Evolutionary conservation across 2,888 invertebrate genomes (phyloP), one percentile per base, ranked within the genome.

Genomic region (Drosophila testacea): DNA sequence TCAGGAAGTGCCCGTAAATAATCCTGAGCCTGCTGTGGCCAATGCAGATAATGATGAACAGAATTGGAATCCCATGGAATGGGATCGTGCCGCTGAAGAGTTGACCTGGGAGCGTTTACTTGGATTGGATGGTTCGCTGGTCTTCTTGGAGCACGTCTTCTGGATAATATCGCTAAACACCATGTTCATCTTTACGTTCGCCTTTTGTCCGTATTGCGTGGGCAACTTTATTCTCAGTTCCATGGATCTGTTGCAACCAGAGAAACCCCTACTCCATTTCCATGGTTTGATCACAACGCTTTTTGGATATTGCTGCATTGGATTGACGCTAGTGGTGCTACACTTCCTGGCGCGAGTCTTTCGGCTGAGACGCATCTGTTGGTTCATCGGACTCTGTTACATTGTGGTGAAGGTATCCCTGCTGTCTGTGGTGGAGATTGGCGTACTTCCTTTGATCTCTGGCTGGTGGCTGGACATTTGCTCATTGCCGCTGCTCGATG

Each of bases 381-480:
- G 97, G 89, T 94, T 97, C n/a, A 93, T 99, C 44, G 99, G 99
- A 6, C 95, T 99, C 74, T 97, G 97, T 90, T 98, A 98, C 90
- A 97, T 98, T 69, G 92, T 93, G 44, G 92, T 93, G 0, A 95
- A 97, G 92, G 99, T 99, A 5, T 98, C 98, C 1, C 93, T 99
- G 71, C 94, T 99, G 30, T 97, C 98, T 4, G 98, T 99, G 39
- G 96, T 99, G 30, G 99, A 99, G 94, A 98, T 99, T 70, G 99
- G 99, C 4, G 96, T 99, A 0, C 95, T 99, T 83, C 99, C 99
- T 0, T 93, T 99, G 5, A 96, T 99, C 16, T 99, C 99, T 90
- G 99, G 99, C 7, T 99, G 99, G 98, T 99, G 99, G 99, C 93
- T 99, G 68, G 99, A 99, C 91, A 96, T 99, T 64, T 99, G 99